Base-by-base conservation (phyloP, 2,113 vertebrate genomes). In the Onychorhynchus coronatus region DNA sequence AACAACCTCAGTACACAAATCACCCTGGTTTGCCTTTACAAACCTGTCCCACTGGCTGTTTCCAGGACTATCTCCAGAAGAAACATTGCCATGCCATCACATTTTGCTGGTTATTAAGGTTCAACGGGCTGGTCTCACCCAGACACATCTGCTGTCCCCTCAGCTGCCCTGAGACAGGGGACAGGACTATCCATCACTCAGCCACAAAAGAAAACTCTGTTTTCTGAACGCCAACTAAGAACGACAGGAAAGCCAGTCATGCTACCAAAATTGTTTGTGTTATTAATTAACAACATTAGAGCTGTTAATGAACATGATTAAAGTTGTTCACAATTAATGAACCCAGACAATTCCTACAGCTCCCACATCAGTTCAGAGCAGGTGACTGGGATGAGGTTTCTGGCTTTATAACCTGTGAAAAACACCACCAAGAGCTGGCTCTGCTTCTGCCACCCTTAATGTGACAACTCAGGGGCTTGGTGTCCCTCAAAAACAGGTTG, bases 281-380 rank as follows among this genome's bases (percentile, higher is more conserved):
- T 95, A 91, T 94, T 94, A 92, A 95, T 93, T 96, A 96, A 77
- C 4, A 9, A 30, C 83, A 82, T 93, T 74, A 91, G 50, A 71
- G 76, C 27, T 59, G 76, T 71, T 97, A 94, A 96, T 92, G 93
- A 91, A 72, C 66, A 68, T 25, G 73, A 95, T 91, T 91, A 71
- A 78, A 85, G 62, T 58, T 89, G 65, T 78, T 92, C 93, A 85
- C 84, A 92, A 82, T 68, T 95, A 87, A 94, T 87, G 82, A 92
- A 92, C 35, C 49, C 70, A 72, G 89, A 65, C 56, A 86, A 81
- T 89, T 92, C 49, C 87, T 81, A 37, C 41, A 61, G 52, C 65
- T 95, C 71, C 63, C 10, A 4, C 52, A 47, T 47, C 31, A 47
- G 59, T 15, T 68, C 80, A 53, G 59, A 77, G 63, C 49, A 88